Evolutionary conservation across 2,797 vertebrate genomes (phyloP).

Genomic region (Apogon hyalosoma): DNA sequence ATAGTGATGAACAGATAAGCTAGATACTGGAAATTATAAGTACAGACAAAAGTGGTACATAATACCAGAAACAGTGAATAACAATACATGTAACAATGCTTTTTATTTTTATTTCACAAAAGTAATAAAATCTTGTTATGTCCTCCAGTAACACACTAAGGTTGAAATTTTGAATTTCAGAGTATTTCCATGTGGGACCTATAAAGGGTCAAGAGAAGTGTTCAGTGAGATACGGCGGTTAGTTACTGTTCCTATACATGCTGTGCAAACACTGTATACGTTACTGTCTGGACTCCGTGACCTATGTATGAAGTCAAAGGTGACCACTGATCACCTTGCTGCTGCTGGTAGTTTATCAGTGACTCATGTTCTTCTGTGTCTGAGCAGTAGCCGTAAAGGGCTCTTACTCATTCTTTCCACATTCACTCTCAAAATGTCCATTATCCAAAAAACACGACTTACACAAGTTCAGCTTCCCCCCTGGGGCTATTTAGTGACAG

Average conservation of each 20-base stretch:
- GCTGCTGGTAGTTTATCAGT: slow-evolving; percentile 25
- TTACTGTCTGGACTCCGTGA: neutral
- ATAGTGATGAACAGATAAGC: too few relatives aligned
- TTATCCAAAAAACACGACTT: slow-evolving; percentile 26
- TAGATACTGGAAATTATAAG: too few relatives aligned
- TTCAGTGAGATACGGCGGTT: neutral
- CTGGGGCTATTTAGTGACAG: slow-evolving; percentile 37
- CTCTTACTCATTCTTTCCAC: slow-evolving; percentile 49
- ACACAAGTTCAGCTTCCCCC: slow-evolving; percentile 2
- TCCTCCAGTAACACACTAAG: too few relatives aligned
- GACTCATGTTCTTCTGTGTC: slow-evolving; percentile 32
- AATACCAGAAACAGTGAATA: too few relatives aligned
- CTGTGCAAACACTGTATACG: neutral
- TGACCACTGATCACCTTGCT: slow-evolving; percentile 3
- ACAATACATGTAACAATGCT: too few relatives aligned
- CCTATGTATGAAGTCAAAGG: slow-evolving; percentile 1
- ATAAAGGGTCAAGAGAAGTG: too few relatives aligned
- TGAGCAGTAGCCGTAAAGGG: slow-evolving; percentile 8
- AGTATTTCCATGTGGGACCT: too few relatives aligned
- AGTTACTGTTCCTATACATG: neutral
- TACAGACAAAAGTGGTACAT: too few relatives aligned
- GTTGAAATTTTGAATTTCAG: too few relatives aligned
- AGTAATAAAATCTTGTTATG: too few relatives aligned
- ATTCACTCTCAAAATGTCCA: slow-evolving; percentile 11
- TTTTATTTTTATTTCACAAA: too few relatives aligned